Percentiles rank a stretch among this genome's conserved stretches.
Conservation (phyloP, 2,888 invertebrate genomes). For the Meganola albula region DNA sequence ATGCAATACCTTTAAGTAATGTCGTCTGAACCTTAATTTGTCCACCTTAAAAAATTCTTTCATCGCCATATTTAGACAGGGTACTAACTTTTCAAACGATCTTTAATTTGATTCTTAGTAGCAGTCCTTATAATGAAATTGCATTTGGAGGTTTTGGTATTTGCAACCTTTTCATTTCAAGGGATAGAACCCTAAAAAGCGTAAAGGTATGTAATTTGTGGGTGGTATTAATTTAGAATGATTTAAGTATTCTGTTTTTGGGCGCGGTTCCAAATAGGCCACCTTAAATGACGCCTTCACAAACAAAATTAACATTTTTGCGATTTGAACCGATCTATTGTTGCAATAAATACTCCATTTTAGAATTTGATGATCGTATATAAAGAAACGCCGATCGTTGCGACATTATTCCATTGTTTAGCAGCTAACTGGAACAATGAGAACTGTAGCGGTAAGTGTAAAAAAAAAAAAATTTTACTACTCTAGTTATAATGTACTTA, state of each 20-base stretch:
- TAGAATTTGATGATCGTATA: conserved; percentile 60
- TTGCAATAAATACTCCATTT: conserved; percentile 67
- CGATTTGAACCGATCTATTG: conserved; percentile 50
- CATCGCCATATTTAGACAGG: too few species aligned
- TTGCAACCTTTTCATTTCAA: too few species aligned
- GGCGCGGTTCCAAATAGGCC: conserved; percentile 57
- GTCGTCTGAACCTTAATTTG: too few species aligned
- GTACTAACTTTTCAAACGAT: too few species aligned
- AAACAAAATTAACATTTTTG: conserved; percentile 69
- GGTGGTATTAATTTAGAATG: conserved; percentile 31
- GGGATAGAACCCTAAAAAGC: too few species aligned
- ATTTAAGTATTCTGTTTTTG: conserved; percentile 30
- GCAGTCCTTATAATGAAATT: too few species aligned
- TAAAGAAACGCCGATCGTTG: conserved; percentile 48
- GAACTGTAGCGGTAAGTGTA: conserved; percentile 59
- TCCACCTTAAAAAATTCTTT: too few species aligned
- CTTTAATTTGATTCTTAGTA: too few species aligned
- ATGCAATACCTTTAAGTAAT: too few species aligned
- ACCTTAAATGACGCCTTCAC: conserved; percentile 53
- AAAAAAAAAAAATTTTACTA: too few species aligned
- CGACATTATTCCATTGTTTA: conserved; percentile 48
- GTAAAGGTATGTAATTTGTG: conserved; percentile 16
- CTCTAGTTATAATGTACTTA: too few species aligned
- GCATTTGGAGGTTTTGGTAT: too few species aligned
- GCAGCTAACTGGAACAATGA: conserved; percentile 50